Evolutionary conservation across 1,140 invertebrate species (phyloP), one percentile per base, ranked within the genome.

Genomic region (Eumaeus atala): DNA sequence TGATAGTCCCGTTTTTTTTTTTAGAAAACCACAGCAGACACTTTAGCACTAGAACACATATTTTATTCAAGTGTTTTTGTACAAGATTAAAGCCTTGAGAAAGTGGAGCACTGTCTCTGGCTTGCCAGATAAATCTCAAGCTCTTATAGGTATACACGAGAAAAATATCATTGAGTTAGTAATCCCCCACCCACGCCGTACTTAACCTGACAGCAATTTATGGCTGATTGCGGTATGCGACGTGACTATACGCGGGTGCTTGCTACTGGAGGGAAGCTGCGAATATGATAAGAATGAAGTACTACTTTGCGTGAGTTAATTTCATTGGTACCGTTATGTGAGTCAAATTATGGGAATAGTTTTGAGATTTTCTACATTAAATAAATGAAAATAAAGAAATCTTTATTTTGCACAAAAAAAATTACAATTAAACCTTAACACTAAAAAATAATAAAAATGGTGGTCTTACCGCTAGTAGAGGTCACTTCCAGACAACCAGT

Each of bases 111-210:
- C 16, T 44, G 40, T 44, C 16, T 14, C 16, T 44, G 40, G 16
- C 14, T 3, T 28, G 21, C 21, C 21, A 28, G 21, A 44, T 44
- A 44, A 18, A 44, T 44, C 16, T 9, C 40, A 44, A 16, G 17
- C 40, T 44, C 17, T 44, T 44, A 44, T 44, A 44, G 40, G 40
- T 14, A 9, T 44, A 44, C 17, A 16, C 40, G 40, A 9, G 40
- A 44, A 44, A 44, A 44, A 44, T 44, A 44, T 44, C 40, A 44
- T 44, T 44, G 16, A 44, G 14, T 44, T 44, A 14, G 16, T 44
- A 44, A 44, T 44, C 40, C 16, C 21, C 40, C 9, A 14, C 14
- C 12, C 12, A 17, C 9, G 17, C 40, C 40, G 40, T 16, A 44
- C 40, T 44, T 44, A 44, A 44, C 40, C 40, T 44, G 40, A 14